Percentiles rank a stretch among this genome's conserved stretches.
Evolutionary conservation across 2,113 vertebrate genomes (phyloP).

Genomic region (Erpornis zantholeuca): DNA sequence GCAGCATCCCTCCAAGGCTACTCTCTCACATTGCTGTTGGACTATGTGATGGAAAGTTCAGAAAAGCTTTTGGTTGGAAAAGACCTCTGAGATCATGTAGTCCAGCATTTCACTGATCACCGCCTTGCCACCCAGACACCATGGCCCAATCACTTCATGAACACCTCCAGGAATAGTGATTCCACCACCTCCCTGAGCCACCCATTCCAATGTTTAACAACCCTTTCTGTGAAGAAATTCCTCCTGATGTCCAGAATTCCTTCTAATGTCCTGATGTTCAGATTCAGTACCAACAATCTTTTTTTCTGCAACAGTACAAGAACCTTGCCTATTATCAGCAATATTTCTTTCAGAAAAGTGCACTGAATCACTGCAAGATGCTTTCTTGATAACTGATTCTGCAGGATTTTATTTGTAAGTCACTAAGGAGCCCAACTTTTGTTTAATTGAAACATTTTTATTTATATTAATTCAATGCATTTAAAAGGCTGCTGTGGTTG

Average conservation of each 20-base stretch:
- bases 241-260: not conserved
- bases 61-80: not conserved
- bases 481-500: slow-evolving; percentile 11
- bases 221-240: not conserved
- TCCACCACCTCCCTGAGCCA: not conserved
- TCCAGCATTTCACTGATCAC: not conserved
- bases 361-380: not conserved
- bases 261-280: not conserved
- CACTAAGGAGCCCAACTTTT: not conserved
- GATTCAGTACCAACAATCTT: not conserved
- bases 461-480: slow-evolving; percentile 6
- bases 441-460: slow-evolving; percentile 48
- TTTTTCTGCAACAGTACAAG: not conserved
- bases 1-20: not conserved
- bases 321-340: not conserved
- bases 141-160: not conserved
- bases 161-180: not conserved
- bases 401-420: not conserved
- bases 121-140: not conserved
- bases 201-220: not conserved
- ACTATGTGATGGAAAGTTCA: not conserved
- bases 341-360: not conserved
- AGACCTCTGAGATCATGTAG: not conserved
- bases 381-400: not conserved
- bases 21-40: not conserved